Evolutionary conservation across 2,888 invertebrate species (phyloP).

Genomic region (Coenonympha arcania): DNA sequence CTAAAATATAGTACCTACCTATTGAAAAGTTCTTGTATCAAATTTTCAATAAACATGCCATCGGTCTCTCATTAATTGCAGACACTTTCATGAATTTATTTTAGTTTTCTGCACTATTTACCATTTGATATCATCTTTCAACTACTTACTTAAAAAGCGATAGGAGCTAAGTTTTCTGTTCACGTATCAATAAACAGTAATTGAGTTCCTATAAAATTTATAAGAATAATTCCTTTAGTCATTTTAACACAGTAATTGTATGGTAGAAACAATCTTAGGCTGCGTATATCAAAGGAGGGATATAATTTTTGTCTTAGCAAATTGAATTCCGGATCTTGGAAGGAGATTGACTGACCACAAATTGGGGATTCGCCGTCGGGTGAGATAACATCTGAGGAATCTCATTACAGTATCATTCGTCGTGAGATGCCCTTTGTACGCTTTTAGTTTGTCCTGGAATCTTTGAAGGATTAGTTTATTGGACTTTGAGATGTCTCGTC

Average conservation of each 20-base stretch:
- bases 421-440: conserved; percentile 47
- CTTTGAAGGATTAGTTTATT: conserved; percentile 46
- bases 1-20: too few relatives aligned
- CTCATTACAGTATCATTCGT: conserved; percentile 65
- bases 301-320: conserved; percentile 65
- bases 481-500: conserved; percentile 16
- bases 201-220: too few relatives aligned
- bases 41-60: too few relatives aligned
- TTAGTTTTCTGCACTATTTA: too few relatives aligned
- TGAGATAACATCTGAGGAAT: conserved; percentile 68
- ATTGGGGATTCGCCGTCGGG: conserved; percentile 70
- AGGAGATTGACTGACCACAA: conserved; percentile 70
- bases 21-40: too few relatives aligned
- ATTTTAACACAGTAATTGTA: not conserved
- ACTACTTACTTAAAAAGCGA: too few relatives aligned
- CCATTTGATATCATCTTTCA: too few relatives aligned
- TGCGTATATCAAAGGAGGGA: conserved; percentile 30
- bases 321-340: conserved; percentile 51
- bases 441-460: conserved; percentile 50
- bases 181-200: too few relatives aligned
- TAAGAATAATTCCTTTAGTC: too few relatives aligned
- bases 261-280: not conserved
- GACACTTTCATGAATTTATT: too few relatives aligned
- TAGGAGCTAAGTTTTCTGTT: too few relatives aligned
- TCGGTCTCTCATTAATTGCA: too few relatives aligned